Base-by-base conservation (phyloP, 2,888 invertebrate species). In the Eupithecia dodoneata region DNA sequence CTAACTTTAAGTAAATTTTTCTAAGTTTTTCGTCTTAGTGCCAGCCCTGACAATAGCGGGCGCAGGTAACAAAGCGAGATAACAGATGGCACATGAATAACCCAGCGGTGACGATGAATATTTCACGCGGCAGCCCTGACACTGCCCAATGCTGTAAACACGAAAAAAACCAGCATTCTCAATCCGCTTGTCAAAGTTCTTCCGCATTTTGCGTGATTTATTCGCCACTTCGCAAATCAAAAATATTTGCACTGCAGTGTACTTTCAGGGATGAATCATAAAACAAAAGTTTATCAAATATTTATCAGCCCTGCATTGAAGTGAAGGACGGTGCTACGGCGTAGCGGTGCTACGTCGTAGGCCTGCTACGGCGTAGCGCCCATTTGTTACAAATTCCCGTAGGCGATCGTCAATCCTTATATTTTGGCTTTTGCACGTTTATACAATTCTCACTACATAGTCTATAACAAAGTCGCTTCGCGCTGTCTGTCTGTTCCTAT, bases 21-120 rank as follows among this genome's bases (percentile, higher is more conserved):
- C 15, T 52, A 4, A 18, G 55, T 9, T 59, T 59, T 13, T 12
- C 7, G 6, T 10, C 6, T 42, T 7, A 42, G 67, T n/a, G 67
- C 4, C 75, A 77, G 41, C 77, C 77, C 75, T 75, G 44, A 49
- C 42, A 13, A 55, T 13, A 7, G 80, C 80, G 72, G 72, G 65
- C 73, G 63, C 79, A 87, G 85, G 88, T 87, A 89, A 87, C 89
- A 90, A 87, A 85, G 84, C 85, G 86, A 83, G 83, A 87, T 87
- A 89, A 90, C 88, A 88, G 87, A 89, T 87, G 88, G 84, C 82
- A 76, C 85, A 89, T 90, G 90, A 90, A 91, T 91, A 91, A 90
- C 85, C 86, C 86, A 90, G 84, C 75, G 78, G 78, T 75, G 82
- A 77, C 80, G 79, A 81, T 91, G 89, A 91, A 91, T 91, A 90